A percentile compares a stretch with the other conserved stretches of the same genome.
phyloP scores from a whole-genome alignment of 2,113 vertebrate genomes.

The Pseudonaja textilis region DNA sequence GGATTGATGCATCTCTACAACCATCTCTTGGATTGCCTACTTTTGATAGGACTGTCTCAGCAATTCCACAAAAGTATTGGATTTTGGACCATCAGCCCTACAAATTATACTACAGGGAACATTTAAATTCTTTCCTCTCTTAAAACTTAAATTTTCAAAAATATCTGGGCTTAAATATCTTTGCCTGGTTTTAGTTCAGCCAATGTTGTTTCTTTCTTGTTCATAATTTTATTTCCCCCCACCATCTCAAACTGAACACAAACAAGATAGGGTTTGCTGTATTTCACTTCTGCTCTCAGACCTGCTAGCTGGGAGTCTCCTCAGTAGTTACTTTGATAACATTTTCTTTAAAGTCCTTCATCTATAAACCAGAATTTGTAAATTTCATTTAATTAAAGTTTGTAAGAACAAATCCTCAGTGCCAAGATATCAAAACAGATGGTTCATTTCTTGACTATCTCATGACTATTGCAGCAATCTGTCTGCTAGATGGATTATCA shows the following conservation, averaged over 20 bases:
- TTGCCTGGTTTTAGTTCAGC: neutral
- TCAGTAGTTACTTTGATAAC: neutral
- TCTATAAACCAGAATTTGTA: neutral
- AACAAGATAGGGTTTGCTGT: neutral
- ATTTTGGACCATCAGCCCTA: neutral
- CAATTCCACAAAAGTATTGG: neutral
- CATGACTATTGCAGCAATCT: neutral
- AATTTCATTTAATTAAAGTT: neutral
- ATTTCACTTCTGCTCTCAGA: neutral
- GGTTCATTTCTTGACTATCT: neutral
- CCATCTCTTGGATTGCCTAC: neutral
- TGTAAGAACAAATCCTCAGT: neutral
- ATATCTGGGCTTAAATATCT: neutral
- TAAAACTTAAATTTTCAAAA: neutral
- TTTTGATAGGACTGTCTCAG: neutral
- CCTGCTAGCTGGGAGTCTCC: neutral
- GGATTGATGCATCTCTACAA: neutral
- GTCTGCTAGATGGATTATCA: neutral
- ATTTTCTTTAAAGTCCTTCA: neutral
- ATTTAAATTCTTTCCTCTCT: neutral
- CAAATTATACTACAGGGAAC: neutral
- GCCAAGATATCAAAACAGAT: neutral
- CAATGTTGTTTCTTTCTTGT: neutral
- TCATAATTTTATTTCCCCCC: neutral
- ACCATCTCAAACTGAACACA: neutral